Evolutionary conservation across 2,113 vertebrate genomes (phyloP), one percentile per base, ranked within the genome.

Genomic region (Charadrius vociferus): DNA sequence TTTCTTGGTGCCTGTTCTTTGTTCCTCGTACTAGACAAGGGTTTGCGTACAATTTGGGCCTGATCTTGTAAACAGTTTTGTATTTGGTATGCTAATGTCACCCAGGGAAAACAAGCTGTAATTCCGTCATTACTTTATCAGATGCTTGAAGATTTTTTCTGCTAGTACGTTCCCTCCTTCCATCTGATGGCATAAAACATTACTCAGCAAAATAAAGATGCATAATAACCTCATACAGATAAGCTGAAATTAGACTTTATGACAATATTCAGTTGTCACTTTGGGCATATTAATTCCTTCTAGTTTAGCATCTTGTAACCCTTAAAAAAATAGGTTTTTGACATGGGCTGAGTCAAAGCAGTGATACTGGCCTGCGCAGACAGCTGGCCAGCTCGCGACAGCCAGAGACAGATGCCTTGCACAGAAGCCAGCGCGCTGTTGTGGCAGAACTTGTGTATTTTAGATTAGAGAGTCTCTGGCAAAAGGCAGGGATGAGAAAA

Each of bases 11-110:
- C 22, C 39, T 53, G 8, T 50, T 88, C 37, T 37, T 92, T 78
- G 18, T 79, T 62, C 26, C 22, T 93, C 12, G 0, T 62, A 36
- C 47, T n/a, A 68, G 47, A 15, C 30, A 50, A 50, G n/a, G 23
- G 10, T 59, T 73, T 71, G 23, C 0, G 0, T 59, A 32, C 18
- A 58, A 1, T 58, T 73, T 81, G 53, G 66, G 32, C 61, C 41
- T 4, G 3, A 7, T 71, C 41, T 50, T 52, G 27, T 66, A 36
- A 81, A 47, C 7, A 11, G 26, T 63, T 93, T 65, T 93, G 27
- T 36, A 16, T 73, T 82, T 86, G 55, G 17, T 56, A 24, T 53
- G 56, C 34, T 88, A 34, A 52, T 34, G 43, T 78, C 61, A 55
- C 26, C 30, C 32, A 63, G 29, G n/a, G 47, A 70, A 70, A 75